A percentile compares a stretch with the other conserved stretches of the same genome.
These are phyloP conservation scores for Bembecia ichneumoniformis DNA, from an alignment of 2,888 invertebrate species.

Conservation along the genomic window DNA sequence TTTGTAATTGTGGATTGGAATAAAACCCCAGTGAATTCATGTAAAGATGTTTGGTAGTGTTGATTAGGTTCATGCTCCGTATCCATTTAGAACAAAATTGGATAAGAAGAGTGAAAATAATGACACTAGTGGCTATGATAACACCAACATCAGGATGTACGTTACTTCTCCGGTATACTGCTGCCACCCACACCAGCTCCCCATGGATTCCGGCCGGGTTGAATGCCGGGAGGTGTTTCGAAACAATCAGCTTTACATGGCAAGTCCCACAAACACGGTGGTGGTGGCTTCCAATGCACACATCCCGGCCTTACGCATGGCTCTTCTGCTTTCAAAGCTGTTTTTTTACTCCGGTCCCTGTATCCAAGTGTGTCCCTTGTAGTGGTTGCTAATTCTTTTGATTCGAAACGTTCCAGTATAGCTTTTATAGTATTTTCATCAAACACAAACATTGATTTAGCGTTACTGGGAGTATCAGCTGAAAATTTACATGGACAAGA, in stretches of 20 bases:
- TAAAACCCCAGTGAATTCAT: too few relatives aligned
- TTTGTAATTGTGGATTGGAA: too few relatives aligned
- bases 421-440: slow-evolving; percentile 35
- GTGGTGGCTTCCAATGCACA: slow-evolving; percentile 53
- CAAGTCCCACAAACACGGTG: slow-evolving; percentile 53
- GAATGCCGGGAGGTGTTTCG: slow-evolving; percentile 38
- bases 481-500: slow-evolving; percentile 23
- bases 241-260: slow-evolving; percentile 63
- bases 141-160: background rate
- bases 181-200: slow-evolving; percentile 14
- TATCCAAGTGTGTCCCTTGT: slow-evolving; percentile 21
- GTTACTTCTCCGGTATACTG: slow-evolving; percentile 1
- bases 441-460: slow-evolving; percentile 27
- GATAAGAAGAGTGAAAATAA: background rate
- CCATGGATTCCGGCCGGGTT: slow-evolving; percentile 38
- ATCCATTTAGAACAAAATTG: background rate
- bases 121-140: background rate
- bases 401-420: slow-evolving; percentile 36
- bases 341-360: slow-evolving; percentile 21
- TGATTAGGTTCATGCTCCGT: too few relatives aligned
- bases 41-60: too few relatives aligned
- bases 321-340: slow-evolving; percentile 28
- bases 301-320: slow-evolving; percentile 49
- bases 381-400: slow-evolving; percentile 24
- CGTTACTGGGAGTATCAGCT: slow-evolving; percentile 10